Base-by-base conservation (phyloP, 2,113 vertebrate genomes). In the Gopherus evgoodei region DNA sequence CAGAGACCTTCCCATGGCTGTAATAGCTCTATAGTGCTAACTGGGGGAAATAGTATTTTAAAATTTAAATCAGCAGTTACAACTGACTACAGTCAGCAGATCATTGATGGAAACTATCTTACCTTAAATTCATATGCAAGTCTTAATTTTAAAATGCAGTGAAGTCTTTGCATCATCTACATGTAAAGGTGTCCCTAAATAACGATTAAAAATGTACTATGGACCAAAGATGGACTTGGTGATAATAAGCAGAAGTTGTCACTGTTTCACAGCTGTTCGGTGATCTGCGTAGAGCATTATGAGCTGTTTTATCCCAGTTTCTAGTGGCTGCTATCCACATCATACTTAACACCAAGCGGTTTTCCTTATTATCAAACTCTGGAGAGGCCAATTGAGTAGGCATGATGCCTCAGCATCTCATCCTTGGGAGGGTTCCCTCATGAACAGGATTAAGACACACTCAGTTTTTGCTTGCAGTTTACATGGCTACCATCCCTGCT, bases 21-120 rank as follows among this genome's bases (percentile, higher is more conserved):
- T 1, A 0, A 76, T 84, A 56, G 5, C 1, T 5, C 54, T 94
- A 29, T 35, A 88, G 80, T 87, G 84, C 69, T 24, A 87, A 42
- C 31, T 54, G 57, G 49, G 62, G 83, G 21, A 16, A 35, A 78
- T 13, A 84, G 19, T 35, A 54, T 82, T 12, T 90, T 87, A 72
- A 50, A 80, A 78, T 53, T 89, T 1, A 50, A 62, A 93, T 29
- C 59, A 4, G 8, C 17, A 84, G 54, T 1, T 89, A 17, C 84
- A 47, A 65, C 52, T 47, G 81, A 52, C 81, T 72, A 47, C 52
- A 42, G 25, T 89, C 54, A 62, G 24, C 7, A 27, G 29, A 44
- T n/a, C n/a, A 91, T 94, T 93, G 31, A 90, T 5, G 78, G 78
- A 59, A 44, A 91, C 62, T 35, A 22, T 47, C 84, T 62, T 79